These are phyloP conservation scores for Chelonus formosanus DNA, from an alignment of 2,888 invertebrate species.

Conservation along the genomic window DNA sequence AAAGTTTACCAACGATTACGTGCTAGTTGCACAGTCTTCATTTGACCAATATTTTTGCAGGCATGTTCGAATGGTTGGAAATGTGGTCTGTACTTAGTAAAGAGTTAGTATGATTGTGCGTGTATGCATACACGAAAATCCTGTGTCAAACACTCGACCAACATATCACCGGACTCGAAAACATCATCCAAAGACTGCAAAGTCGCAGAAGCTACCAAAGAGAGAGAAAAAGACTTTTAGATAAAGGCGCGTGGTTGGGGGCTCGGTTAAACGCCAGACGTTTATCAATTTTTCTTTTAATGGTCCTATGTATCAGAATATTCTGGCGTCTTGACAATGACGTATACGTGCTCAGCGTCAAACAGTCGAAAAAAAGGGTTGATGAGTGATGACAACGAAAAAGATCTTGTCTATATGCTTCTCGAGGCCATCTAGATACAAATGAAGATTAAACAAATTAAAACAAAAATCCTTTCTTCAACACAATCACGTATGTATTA, in stretches of 20 bases:
- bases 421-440: no score
- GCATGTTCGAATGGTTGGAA: not conserved
- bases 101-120: constrained; percentile 20
- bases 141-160: constrained; percentile 29
- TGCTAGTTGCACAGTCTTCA: no score
- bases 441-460: no score
- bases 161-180: constrained; percentile 39
- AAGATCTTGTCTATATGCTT: no score
- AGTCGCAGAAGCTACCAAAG: constrained; percentile 14
- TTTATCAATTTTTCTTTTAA: constrained; percentile 28
- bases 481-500: not conserved
- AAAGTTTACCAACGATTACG: no score
- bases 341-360: constrained; percentile 22
- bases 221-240: constrained; percentile 16
- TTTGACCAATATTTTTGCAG: no score
- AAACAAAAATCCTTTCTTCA: no score
- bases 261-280: constrained; percentile 26
- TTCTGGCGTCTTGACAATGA: constrained; percentile 27
- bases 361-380: constrained; percentile 6
- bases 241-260: constrained; percentile 25
- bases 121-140: constrained; percentile 34
- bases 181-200: constrained; percentile 35
- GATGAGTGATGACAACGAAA: constrained; percentile 22
- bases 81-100: not conserved
- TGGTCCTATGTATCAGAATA: constrained; percentile 34